A percentile compares a stretch with the other conserved stretches of the same genome.
phyloP scores from a whole-genome alignment of 2,888 invertebrate species.

The Frankliniella fusca region DNA sequence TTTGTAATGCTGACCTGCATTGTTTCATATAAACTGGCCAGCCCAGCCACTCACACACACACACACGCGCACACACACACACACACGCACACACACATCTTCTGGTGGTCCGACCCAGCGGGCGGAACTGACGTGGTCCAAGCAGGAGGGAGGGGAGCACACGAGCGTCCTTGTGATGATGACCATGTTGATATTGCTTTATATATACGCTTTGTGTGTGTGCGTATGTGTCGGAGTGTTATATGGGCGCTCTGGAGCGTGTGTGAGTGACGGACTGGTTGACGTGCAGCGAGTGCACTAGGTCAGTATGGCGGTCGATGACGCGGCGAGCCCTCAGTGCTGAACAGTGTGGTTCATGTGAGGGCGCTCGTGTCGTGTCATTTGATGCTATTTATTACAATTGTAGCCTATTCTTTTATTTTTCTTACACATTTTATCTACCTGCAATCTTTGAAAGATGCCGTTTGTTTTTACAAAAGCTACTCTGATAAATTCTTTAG shows the following conservation, averaged over 20 bases:
- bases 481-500: too few species aligned
- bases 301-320: too few species aligned
- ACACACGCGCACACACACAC: neutral
- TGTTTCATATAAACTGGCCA: constrained; percentile 15
- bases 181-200: constrained; percentile 8
- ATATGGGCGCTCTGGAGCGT: too few species aligned
- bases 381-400: too few species aligned
- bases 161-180: constrained; percentile 5
- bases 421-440: too few species aligned
- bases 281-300: neutral
- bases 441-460: too few species aligned
- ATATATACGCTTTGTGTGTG: neutral
- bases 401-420: too few species aligned
- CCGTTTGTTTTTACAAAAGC: too few species aligned
- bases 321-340: too few species aligned
- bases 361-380: too few species aligned
- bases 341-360: too few species aligned
- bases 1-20: constrained; percentile 16
- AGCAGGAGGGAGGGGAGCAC: neutral
- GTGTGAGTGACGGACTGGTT: neutral
- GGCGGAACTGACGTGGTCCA: neutral
- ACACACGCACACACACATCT: neutral
- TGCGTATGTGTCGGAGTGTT: neutral
- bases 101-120: neutral
- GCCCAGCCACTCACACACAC: neutral